A percentile compares a stretch with the other conserved stretches of the same genome.
Conservation (phyloP, 2,113 vertebrate genomes). For the Passer domesticus region DNA sequence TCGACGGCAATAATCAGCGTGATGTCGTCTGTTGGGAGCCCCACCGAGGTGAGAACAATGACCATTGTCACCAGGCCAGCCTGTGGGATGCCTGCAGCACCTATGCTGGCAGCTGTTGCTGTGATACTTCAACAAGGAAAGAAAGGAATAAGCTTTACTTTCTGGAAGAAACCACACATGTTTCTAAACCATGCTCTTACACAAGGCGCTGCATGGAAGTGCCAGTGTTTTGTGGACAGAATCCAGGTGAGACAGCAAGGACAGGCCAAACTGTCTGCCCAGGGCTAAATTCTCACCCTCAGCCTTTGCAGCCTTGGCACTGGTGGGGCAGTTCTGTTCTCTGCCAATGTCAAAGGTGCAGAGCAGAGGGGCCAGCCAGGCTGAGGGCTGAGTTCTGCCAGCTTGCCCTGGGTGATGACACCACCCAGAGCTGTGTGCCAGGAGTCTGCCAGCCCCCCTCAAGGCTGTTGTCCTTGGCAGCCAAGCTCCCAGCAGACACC, state of each 20-base stretch:
- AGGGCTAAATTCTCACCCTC: not conserved
- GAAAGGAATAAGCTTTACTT: not conserved
- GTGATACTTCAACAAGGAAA: constrained; percentile 83
- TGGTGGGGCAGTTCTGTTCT: not conserved
- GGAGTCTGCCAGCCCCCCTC: not conserved
- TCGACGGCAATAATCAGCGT: constrained; percentile 94
- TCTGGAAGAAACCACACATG: not conserved
- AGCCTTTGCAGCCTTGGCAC: not conserved
- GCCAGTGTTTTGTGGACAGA: not conserved
- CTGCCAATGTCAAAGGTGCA: not conserved
- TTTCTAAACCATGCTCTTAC: not conserved
- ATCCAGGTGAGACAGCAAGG: not conserved
- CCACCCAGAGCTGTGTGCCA: fast-evolving
- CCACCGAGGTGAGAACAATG: constrained; percentile 96
- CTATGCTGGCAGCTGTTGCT: constrained; percentile 95
- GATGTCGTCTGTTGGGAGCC: constrained; percentile 96
- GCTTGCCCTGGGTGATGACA: not conserved
- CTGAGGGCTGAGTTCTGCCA: not conserved
- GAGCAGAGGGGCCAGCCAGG: not conserved
- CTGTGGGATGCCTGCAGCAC: constrained; percentile 96
- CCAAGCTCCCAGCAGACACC: not conserved
- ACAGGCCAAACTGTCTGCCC: not conserved
- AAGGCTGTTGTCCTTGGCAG: not conserved
- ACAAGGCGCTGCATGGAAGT: not conserved
- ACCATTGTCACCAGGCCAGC: constrained; percentile 98